Conservation (phyloP, 1,140 invertebrate genomes). For the Drosophila suzukii region DNA sequence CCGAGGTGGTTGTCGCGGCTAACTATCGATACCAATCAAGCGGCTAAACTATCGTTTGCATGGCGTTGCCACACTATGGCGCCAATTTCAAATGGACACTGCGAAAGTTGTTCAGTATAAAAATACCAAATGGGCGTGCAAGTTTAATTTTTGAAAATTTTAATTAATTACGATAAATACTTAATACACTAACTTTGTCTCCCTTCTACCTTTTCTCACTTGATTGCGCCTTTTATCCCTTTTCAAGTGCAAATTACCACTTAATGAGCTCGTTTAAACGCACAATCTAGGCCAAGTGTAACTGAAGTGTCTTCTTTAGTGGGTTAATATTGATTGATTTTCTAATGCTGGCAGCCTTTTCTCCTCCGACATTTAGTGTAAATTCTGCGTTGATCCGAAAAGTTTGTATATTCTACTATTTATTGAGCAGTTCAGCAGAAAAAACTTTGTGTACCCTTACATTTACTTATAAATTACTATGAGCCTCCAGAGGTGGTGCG, state of each 20-base stretch:
- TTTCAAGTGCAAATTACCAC: slow-evolving; percentile 34
- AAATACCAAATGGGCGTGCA: too few species aligned
- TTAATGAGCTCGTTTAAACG: slow-evolving; percentile 29
- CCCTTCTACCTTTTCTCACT: slow-evolving; percentile 11
- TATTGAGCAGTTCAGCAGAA: slow-evolving; percentile 3
- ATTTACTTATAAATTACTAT: slow-evolving; percentile 20
- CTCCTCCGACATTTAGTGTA: slow-evolving; percentile 32
- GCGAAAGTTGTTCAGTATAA: too few species aligned
- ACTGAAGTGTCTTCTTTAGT: slow-evolving; percentile 23
- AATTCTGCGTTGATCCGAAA: slow-evolving; percentile 2
- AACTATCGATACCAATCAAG: too few species aligned
- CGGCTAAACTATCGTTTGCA: too few species aligned
- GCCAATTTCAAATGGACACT: too few species aligned
- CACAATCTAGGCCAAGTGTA: slow-evolving; percentile 56
- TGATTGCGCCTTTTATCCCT: slow-evolving; percentile 6
- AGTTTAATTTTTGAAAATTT: not conserved
- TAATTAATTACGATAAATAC: too few species aligned
- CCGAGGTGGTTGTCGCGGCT: too few species aligned
- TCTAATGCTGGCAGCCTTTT: slow-evolving; percentile 1
- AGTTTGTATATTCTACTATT: not conserved
- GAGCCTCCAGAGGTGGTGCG: slow-evolving; percentile 36
- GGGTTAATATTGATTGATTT: slow-evolving; percentile 58
- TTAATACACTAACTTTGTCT: not conserved
- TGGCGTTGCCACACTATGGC: too few species aligned
- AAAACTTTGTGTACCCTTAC: too few species aligned